These are phyloP conservation scores for Sapayoa aenigma DNA, from an alignment of 2,113 vertebrate genomes.

Conservation along the genomic window DNA sequence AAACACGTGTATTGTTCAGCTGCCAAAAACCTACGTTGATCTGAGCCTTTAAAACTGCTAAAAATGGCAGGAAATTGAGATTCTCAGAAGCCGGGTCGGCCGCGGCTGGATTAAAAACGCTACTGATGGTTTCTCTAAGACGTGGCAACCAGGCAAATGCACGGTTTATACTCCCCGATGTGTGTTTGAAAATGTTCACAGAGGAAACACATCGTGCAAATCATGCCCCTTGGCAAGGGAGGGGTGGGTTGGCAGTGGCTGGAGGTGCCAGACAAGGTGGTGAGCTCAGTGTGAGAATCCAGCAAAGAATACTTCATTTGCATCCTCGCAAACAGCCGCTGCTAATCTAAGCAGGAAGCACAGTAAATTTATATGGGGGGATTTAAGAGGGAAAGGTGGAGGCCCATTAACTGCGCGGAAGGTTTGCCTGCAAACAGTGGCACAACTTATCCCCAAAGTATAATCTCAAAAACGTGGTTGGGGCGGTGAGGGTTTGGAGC, in stretches of 20 bases:
- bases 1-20: neutral
- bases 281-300: constrained; percentile 42
- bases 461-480: neutral
- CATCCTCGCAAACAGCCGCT: constrained; percentile 41
- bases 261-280: neutral
- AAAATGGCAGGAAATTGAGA: neutral
- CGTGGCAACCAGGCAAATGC: neutral
- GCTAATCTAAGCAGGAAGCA: constrained; percentile 47
- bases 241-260: neutral
- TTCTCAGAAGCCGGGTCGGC: neutral
- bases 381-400: neutral
- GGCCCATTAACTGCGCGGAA: neutral
- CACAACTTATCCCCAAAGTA: neutral
- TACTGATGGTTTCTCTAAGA: neutral
- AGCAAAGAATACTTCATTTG: constrained; percentile 47
- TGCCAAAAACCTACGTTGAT: neutral
- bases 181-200: neutral
- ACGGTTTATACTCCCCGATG: neutral
- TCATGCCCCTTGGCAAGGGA: constrained; percentile 21
- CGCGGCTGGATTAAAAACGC: neutral
- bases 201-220: neutral
- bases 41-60: neutral
- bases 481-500: neutral
- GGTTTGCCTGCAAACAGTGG: neutral
- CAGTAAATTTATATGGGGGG: neutral